Percentiles rank a stretch among this genome's conserved stretches.
Evolutionary conservation across 2,797 vertebrate genomes (phyloP).

Genomic region (Phoxinus dragarum): DNA sequence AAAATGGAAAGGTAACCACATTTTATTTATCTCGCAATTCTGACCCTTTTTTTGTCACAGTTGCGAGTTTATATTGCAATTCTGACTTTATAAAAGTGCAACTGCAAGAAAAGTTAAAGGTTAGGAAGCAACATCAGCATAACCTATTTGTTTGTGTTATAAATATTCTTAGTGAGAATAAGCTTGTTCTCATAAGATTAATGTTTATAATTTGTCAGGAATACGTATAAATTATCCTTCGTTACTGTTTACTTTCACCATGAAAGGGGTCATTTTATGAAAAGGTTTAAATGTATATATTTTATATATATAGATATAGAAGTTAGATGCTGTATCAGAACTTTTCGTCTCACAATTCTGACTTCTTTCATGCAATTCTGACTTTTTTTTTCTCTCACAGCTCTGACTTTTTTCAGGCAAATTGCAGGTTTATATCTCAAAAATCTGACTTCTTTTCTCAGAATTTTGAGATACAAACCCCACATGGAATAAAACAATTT

Average conservation of each 20-base stretch:
- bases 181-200: not conserved
- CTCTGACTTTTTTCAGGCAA: too few species aligned
- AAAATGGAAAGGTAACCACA: not conserved
- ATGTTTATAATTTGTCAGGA: not conserved
- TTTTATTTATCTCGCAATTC: not conserved
- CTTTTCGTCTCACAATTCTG: not conserved
- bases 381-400: too few species aligned
- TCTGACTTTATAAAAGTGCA: too few species aligned
- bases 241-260: not conserved
- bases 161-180: not conserved
- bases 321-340: not conserved
- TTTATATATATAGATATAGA: not conserved
- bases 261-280: not conserved
- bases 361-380: too few species aligned
- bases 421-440: not conserved
- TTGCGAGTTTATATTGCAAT: too few species aligned
- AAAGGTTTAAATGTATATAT: rapidly evolving
- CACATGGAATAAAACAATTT: too few species aligned
- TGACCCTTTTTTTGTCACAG: not conserved
- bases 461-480: not conserved
- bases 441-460: not conserved
- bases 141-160: not conserved
- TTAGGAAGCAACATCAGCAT: not conserved
- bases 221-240: not conserved
- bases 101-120: too few species aligned